Evolutionary conservation across 2,888 invertebrate genomes (phyloP), one percentile per base, ranked within the genome.

Genomic region (Heteromurus nitidus): DNA sequence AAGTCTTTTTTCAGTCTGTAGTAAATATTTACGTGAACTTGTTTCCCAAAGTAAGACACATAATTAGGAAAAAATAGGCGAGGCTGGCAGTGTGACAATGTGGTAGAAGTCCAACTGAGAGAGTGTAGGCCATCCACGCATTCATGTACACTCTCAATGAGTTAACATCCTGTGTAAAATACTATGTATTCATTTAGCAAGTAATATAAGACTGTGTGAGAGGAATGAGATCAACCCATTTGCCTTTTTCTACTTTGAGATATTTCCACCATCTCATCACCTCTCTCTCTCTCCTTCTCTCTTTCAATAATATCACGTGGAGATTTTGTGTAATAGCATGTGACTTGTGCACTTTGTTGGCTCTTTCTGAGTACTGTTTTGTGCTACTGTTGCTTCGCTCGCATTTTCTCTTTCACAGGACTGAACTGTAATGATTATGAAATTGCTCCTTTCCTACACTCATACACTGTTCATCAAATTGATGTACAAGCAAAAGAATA

Each of bases 311-410:
- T 13, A 36, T 80, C 80, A 80, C 80, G 80, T 80, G 80, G 80
- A 80, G 47, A 44, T 30, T 73, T 55, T 60, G 28, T 18, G 73
- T 65, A 65, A 16, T 18, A 28, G 80, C 73, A 73, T 80, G 79
- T 72, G 79, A 72, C 80, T 80, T 80, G 73, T 80, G 73, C 73
- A 80, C 80, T 80, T 79, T 65, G 70, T 36, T 75, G 67, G 60
- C 26, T 44, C 3, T 1, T 9, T 2, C 44, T 44, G 44, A 44
- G 9, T n/a, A n/a, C n/a, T n/a, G 36, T 36, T 36, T 36, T 36
- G 36, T 11, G 26, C n/a, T 28, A n/a, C 62, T 22, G n/a, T n/a
- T n/a, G n/a, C n/a, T n/a, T n/a, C n/a, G n/a, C n/a, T n/a, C n/a
- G n/a, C n/a, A n/a, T n/a, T n/a, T n/a, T n/a, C n/a, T n/a, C n/a